Percentiles rank a stretch among this genome's conserved stretches.
phyloP scores from a whole-genome alignment of 2,797 vertebrate species.

The Okamejei kenojei region DNA sequence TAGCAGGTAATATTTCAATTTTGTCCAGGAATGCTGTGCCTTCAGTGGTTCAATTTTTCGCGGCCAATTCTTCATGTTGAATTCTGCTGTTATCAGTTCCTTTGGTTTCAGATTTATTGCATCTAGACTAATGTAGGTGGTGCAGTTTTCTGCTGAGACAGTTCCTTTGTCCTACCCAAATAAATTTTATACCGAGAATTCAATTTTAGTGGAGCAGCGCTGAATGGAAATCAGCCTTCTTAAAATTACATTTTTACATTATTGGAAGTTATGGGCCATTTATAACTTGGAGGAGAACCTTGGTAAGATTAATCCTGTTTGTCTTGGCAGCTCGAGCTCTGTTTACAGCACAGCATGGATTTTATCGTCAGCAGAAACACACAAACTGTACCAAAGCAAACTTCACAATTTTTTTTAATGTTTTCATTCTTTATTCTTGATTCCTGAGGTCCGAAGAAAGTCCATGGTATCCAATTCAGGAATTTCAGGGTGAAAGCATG shows the following conservation, averaged over 20 bases:
- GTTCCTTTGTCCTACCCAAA: not conserved
- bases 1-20: not conserved
- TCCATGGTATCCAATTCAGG: no score
- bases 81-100: conserved; percentile 1
- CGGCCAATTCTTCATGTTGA: not conserved
- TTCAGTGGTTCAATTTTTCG: not conserved
- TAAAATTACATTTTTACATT: conserved; percentile 31
- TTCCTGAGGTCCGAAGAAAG: not conserved
- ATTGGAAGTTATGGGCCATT: conserved; percentile 29
- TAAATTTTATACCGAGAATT: conserved; percentile 1
- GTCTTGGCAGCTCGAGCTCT: not conserved
- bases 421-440: not conserved
- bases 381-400: not conserved
- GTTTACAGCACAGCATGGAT: not conserved
- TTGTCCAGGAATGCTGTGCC: not conserved
- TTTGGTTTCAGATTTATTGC: conserved; percentile 15
- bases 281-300: conserved; percentile 9
- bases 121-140: not conserved
- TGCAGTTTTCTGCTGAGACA: not conserved
- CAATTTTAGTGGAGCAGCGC: not conserved
- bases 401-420: not conserved
- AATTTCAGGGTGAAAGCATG: not conserved
- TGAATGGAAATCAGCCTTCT: not conserved
- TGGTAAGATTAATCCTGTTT: not conserved
- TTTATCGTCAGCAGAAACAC: not conserved